Evolutionary conservation across 2,797 vertebrate species (phyloP).

Genomic region (Hyperoplus lanceolatus): DNA sequence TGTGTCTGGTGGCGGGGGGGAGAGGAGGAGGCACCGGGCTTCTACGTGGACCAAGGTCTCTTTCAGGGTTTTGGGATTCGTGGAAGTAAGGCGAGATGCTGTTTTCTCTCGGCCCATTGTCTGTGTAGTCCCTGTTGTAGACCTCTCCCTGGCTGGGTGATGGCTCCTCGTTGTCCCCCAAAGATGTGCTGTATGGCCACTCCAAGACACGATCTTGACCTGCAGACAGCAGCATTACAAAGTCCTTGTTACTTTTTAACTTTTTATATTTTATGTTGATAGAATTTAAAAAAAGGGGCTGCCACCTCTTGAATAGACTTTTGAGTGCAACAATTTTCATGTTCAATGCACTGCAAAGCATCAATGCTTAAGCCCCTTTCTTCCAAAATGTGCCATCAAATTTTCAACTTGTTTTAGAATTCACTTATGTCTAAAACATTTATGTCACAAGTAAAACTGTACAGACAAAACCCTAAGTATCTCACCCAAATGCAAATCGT

Average conservation of each 20-base stretch:
- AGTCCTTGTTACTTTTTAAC: conserved; percentile 28
- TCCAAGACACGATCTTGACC: conserved; percentile 92
- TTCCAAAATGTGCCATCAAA: neutral
- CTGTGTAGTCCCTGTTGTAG: conserved; percentile 85
- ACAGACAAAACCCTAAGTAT: neutral
- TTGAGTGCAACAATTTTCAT: conserved; percentile 24
- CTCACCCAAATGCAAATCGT: neutral
- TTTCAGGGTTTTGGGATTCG: conserved; percentile 84
- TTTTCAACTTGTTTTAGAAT: neutral
- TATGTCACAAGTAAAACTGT: neutral
- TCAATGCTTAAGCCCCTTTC: conserved; percentile 12
- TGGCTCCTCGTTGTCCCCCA: conserved; percentile 87
- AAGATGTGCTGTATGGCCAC: conserved; percentile 94
- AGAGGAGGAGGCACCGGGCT: conserved; percentile 86
- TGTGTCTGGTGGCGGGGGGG: conserved; percentile 89
- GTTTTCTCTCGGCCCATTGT: conserved; percentile 87
- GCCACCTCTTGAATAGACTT: conserved; percentile 3
- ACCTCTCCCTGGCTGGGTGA: conserved; percentile 73
- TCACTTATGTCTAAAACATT: neutral
- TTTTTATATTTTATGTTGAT: conserved; percentile 41
- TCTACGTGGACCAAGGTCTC: conserved; percentile 76
- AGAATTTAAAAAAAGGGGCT: conserved; percentile 28
- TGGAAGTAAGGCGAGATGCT: conserved; percentile 89
- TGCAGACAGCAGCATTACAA: conserved; percentile 67
- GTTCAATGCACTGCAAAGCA: conserved; percentile 10